These are phyloP conservation scores for Oeneis ivallda DNA, from an alignment of 2,888 invertebrate species.

Conservation along the genomic window DNA sequence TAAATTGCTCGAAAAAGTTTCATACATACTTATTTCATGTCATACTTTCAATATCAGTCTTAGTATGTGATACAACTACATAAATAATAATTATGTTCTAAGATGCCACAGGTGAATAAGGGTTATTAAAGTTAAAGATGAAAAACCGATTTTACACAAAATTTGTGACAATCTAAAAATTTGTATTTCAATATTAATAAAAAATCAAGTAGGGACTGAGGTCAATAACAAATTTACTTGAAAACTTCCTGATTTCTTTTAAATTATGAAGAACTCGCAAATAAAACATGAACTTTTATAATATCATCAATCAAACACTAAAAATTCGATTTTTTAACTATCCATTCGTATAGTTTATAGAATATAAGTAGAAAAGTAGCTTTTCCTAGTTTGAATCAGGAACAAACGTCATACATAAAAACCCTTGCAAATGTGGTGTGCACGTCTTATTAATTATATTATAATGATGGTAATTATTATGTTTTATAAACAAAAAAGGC, in stretches of 20 bases:
- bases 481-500: not conserved
- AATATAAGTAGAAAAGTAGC: not conserved
- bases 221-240: not conserved
- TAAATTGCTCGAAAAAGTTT: conserved; percentile 28
- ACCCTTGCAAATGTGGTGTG: not conserved
- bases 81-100: conserved; percentile 13
- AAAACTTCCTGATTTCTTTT: not conserved
- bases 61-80: conserved; percentile 16
- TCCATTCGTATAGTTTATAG: not conserved
- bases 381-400: not conserved
- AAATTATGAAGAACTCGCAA: not conserved
- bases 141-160: not conserved
- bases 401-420: not conserved
- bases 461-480: not conserved
- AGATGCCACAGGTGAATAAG: conserved; percentile 22
- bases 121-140: not conserved
- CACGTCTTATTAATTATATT: not conserved
- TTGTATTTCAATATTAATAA: not conserved
- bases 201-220: not conserved
- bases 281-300: not conserved
- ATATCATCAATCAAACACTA: not conserved
- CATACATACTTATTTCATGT: conserved; percentile 25
- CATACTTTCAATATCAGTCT: conserved; percentile 35
- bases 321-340: not conserved
- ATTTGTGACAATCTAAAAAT: not conserved